These are phyloP conservation scores for Drosophila buzzatii DNA, from an alignment of 2,888 invertebrate species.

Conservation along the genomic window DNA sequence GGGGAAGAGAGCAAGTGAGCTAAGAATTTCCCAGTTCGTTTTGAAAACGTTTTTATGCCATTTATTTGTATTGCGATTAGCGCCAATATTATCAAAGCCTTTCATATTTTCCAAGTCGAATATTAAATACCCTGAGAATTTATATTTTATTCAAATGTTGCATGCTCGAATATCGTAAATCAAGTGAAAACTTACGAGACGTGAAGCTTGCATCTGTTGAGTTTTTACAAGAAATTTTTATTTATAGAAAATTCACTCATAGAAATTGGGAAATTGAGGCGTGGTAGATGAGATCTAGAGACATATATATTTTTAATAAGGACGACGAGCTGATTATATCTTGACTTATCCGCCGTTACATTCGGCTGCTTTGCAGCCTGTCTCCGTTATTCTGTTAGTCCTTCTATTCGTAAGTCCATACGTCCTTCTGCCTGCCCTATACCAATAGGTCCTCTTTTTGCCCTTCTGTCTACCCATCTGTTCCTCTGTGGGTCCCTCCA, in stretches of 20 bases:
- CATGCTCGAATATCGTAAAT: not conserved
- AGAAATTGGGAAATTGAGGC: not conserved
- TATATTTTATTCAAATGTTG: not conserved
- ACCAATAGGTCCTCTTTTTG: no score
- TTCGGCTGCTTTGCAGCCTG: no score
- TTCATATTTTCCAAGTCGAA: constrained; percentile 21
- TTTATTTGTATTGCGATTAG: constrained; percentile 72
- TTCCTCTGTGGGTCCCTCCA: no score
- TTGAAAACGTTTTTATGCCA: constrained; percentile 71
- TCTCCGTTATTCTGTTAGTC: no score
- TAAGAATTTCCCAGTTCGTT: constrained; percentile 68
- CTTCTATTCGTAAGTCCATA: no score
- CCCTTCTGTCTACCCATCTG: no score
- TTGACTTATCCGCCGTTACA: no score
- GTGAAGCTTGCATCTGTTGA: not conserved
- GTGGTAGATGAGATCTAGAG: not conserved
- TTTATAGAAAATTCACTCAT: not conserved
- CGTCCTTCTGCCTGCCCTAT: no score
- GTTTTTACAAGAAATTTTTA: not conserved
- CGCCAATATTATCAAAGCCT: constrained; percentile 36
- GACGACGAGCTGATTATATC: not conserved
- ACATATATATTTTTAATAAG: not conserved
- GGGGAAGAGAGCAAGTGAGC: constrained; percentile 11
- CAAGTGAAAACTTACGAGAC: not conserved
- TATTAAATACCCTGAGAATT: not conserved